Base-by-base conservation (phyloP, 2,888 invertebrate species). In the Trachelus troglodyta region DNA sequence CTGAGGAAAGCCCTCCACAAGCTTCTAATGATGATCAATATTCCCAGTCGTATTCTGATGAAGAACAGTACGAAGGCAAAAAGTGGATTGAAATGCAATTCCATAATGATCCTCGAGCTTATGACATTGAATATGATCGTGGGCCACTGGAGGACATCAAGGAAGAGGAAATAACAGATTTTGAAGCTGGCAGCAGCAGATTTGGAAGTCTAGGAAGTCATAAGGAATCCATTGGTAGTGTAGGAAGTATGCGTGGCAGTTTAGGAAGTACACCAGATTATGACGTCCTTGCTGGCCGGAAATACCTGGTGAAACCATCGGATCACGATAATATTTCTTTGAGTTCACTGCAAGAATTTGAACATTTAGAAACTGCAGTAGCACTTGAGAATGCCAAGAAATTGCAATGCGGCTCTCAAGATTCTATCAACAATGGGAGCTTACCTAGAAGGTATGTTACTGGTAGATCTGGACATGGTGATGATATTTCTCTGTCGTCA, bases 261-360 rank as follows among this genome's bases (percentile, higher is more conserved):
- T 95, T 96, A 81, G 97, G 97, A 11, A 98, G 98, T 87, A 96
- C 98, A 1, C 98, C 98, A 0, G 98, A 98, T 88, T 97, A 96
- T 85, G 97, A 98, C 92, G 95, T 96, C 84, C 92, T 97, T 79
- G 95, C 96, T 76, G 95, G 96, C n/a, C 94, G 96, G 87, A 95
- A 96, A 87, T 96, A 96, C 91, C 96, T 97, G 87, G 94, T 95
- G 4, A 95, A 95, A 83, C 94, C 95, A 84, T 95, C 96, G n/a
- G 98, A 98, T 85, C 96, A 97, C 88, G 98, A 98, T 89, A 97
- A 98, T 89, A 94, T 97, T 71, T 98, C 98, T 0, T 95, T 98
- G 91, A 97, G 96, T 83, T 98, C 98, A 11, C 93, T 98, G 80
- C 97, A 98, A 92, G 98, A 98, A 90, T 98, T 98, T 92, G 98